Base-by-base conservation (phyloP, 23 tunicate genomes). In the Trididemnum nubilum region DNA sequence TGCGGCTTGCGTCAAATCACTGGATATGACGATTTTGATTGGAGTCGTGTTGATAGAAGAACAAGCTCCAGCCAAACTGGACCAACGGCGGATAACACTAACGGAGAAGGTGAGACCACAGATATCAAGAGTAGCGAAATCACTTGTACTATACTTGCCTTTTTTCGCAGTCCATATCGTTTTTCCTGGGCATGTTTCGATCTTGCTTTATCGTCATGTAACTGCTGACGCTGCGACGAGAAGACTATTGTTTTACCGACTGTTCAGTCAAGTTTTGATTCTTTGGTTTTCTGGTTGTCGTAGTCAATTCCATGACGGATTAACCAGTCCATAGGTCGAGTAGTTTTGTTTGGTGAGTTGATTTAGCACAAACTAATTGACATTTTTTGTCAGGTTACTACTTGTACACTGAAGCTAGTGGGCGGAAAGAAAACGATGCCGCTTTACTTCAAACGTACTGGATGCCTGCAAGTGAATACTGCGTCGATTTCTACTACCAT, bases 361-460 rank as follows among this genome's bases (percentile, higher is more conserved):
- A 67, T 5, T 33, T 33, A 44, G 15, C 54, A 7, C 9, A 44
- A 7, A 44, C 9, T 44, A 44, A 44, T 44, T 5, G 4, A 4
- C 3, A 12, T 67, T 32, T 5, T 3, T 26, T 52, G 31, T 15
- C 81, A 92, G 97, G 98, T 66, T 76, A 80, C 52, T 93, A 87
- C 77, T 61, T 88, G 64, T 93, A 75, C 83, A 93, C 88, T 34
- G 98, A 93, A 73, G 64, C 98, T 23, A 87, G 93, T 0, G 64
- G 64, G 23, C 64, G 85, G 30, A 67, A 61, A 22, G 83, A 34
- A 19, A 88, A 88, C 71, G 92, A 93, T 72, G 39, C 54, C 0
- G 98, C 98, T 0, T 65, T 73, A 30, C 63, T 93, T 34, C 82
- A 77, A 71, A 90, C 87, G 2, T 76, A 81, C 36, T 4, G 32